Evolutionary conservation across 2,113 vertebrate genomes (phyloP).

Genomic region (Paramormyrops kingsleyae): DNA sequence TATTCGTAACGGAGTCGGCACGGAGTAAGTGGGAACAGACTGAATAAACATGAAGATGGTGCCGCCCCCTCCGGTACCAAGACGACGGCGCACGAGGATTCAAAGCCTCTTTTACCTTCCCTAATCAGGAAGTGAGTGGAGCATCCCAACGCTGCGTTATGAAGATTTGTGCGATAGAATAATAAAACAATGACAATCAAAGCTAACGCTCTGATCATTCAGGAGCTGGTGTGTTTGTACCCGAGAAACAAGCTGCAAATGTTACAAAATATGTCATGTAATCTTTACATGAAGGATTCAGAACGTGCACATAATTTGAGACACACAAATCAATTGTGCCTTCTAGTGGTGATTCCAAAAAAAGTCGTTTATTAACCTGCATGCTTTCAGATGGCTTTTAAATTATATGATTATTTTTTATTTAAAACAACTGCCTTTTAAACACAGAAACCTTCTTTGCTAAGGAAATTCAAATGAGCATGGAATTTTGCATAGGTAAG

Average conservation of each 20-base stretch:
- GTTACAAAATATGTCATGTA: background rate
- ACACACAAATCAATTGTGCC: slow-evolving; percentile 41
- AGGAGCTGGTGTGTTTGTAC: background rate
- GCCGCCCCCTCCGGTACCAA: background rate
- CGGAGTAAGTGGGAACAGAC: background rate
- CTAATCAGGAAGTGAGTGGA: background rate
- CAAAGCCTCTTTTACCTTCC: background rate
- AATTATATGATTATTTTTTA: background rate
- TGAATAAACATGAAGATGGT: background rate
- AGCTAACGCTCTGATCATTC: background rate
- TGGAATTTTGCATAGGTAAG: background rate
- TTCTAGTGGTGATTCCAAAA: slow-evolving; percentile 38
- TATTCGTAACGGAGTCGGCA: background rate
- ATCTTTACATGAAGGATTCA: background rate
- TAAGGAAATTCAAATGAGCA: background rate
- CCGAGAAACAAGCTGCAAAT: background rate
- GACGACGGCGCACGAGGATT: background rate
- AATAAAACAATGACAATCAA: background rate
- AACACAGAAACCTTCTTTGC: background rate
- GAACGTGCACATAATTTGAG: background rate
- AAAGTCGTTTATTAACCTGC: background rate
- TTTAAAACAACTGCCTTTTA: background rate
- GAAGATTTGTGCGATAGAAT: background rate
- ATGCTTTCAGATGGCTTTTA: background rate
- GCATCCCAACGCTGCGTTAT: background rate